Base-by-base conservation (phyloP, 2,888 invertebrate genomes). In the Erebia aethiops region DNA sequence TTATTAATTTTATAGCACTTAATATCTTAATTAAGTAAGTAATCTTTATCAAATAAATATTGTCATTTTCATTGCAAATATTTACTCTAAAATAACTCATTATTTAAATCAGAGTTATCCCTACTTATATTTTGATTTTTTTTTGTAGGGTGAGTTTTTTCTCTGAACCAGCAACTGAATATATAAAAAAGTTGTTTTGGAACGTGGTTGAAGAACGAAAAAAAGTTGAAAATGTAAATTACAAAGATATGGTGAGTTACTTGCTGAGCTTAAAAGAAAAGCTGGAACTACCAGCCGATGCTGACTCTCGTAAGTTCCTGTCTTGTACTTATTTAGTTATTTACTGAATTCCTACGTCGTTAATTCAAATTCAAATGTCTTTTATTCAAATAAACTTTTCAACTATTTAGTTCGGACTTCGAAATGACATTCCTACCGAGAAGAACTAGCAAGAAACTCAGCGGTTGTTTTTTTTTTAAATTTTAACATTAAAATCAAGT, bases 161-260 rank as follows among this genome's bases (percentile, higher is more conserved):
- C 75, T 90, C 90, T 0, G 67, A 76, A 14, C 74, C 75, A 8
- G 90, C 91, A 14, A 84, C 86, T 5, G 82, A 89, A 1, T 86
- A 87, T 58, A 78, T 90, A 2, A 89, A 80, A 74, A 80, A 85
- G 72, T 71, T 91, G 51, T 91, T 90, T 74, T 82, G 81, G 80
- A 77, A 79, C 62, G 83, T 89, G 9, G 87, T 81, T 9, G 70
- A 84, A 3, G 80, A 87, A 69, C 84, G 91, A 2, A 80, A 86
- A 70, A 77, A 80, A 70, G 73, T 72, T 51, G 76, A 77, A 7
- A 75, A 78, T 60, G 76, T 69, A 1, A 82, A 75, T 56, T 81
- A 86, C 41, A 87, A 81, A 72, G 91, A 91, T 75, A 83, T 91
- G 54, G 83, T 91, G 41, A 86, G 87, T 79, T 86, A 84, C 76